Base-by-base conservation (phyloP, 2,797 vertebrate species). In the Chaunax sp. region DNA sequence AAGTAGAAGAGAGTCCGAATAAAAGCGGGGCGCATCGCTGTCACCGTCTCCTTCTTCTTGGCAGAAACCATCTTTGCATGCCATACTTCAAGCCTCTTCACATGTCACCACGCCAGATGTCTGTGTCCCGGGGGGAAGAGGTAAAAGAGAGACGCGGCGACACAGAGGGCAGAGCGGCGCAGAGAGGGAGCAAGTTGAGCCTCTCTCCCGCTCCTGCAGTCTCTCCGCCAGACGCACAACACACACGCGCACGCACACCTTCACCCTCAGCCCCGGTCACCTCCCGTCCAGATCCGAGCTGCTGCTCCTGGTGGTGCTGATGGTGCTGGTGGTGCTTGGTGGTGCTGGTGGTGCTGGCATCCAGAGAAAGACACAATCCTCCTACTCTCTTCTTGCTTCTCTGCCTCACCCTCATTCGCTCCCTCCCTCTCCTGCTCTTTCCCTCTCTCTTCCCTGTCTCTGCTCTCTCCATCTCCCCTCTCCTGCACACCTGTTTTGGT, bases 1-100 rank as follows among this genome's bases (percentile, higher is more conserved):
- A 95, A 94, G 93, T 93, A 96, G 80, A 96, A 73, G 81, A 98
- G 92, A 90, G 93, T 93, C 91, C 93, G 90, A 80, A 95, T 90
- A 79, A 90, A 91, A 87, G 92, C 91, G 89, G 92, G 90, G 85
- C 86, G 88, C 94, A 93, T 94, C 86, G 93, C 94, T 90, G 92
- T 94, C 92, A 91, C 94, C 93, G 92, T 95, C 92, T 95, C 96
- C 96, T 95, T 95, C 93, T 91, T 96, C 88, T 91, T 96, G 95
- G 90, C 95, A 95, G 95, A 94, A 90, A 94, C 89, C 97, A 98
- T 98, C 88, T 95, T 92, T 89, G 91, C 95, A 94, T 96, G 96
- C 97, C 96, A 98, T 97, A 91, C 95, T 97, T 96, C 83, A 94
- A 93, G 84, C 94, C 92, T 92, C 94, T 94, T 92, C 93, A 94